phyloP scores from a whole-genome alignment of 2,797 vertebrate species.

The Fistularia tabacaria region DNA sequence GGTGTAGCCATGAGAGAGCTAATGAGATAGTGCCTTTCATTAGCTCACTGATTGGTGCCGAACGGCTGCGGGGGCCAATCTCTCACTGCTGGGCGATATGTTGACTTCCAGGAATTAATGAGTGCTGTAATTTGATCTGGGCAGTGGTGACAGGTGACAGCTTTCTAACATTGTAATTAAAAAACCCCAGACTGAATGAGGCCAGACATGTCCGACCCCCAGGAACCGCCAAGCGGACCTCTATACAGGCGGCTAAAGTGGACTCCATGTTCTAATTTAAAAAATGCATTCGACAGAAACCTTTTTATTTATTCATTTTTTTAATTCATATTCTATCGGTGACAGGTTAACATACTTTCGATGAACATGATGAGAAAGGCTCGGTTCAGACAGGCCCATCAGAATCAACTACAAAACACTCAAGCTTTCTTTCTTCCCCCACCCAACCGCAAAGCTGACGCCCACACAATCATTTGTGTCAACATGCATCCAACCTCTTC shows the following conservation, averaged over 20 bases:
- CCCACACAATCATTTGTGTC: slow-evolving; percentile 21
- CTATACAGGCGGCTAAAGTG: slow-evolving; percentile 10
- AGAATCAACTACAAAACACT: slow-evolving; percentile 28
- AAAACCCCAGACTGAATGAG: slow-evolving; percentile 37
- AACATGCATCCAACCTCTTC: slow-evolving; percentile 34
- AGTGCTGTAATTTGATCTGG: slow-evolving; percentile 57
- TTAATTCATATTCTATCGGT: too few species aligned
- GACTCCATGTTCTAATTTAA: slow-evolving; percentile 1
- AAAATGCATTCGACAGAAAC: slow-evolving; percentile 4
- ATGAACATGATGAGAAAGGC: not conserved
- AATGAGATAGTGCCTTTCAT: slow-evolving; percentile 58
- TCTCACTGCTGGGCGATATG: slow-evolving; percentile 31
- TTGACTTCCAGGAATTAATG: slow-evolving; percentile 58
- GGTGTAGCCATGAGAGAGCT: slow-evolving; percentile 22
- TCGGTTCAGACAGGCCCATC: slow-evolving; percentile 10
- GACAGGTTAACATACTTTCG: too few species aligned
- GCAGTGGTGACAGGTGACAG: slow-evolving; percentile 51
- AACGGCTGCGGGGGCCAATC: slow-evolving; percentile 40
- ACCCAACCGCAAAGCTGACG: not conserved
- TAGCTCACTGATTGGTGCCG: slow-evolving; percentile 55
- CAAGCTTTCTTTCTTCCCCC: not conserved
- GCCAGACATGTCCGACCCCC: slow-evolving; percentile 17
- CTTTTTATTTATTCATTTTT: too few species aligned
- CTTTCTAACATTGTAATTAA: slow-evolving; percentile 57
- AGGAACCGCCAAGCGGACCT: slow-evolving; percentile 6